Conservation (phyloP, 1,140 invertebrate genomes). For the Spodoptera litura region DNA sequence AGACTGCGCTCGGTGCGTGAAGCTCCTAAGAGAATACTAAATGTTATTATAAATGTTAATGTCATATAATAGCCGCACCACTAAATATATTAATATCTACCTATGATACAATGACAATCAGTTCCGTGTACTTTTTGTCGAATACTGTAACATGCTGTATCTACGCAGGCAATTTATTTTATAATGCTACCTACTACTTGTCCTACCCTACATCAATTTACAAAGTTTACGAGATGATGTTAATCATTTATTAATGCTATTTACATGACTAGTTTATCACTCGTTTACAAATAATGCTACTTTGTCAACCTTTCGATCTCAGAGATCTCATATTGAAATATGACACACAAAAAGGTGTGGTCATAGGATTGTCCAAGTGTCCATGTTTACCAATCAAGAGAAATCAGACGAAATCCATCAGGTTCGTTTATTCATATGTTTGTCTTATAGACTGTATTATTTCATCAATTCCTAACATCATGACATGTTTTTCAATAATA, state of each 20-base stretch:
- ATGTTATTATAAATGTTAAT: constrained; percentile 23
- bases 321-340: no score
- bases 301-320: neutral
- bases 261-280: constrained; percentile 14
- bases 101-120: constrained; percentile 46
- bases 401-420: no score
- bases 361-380: no score
- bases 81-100: constrained; percentile 27
- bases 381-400: no score
- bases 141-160: constrained; percentile 42
- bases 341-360: no score
- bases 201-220: constrained; percentile 26
- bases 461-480: no score
- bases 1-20: constrained; percentile 42
- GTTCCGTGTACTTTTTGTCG: constrained; percentile 24
- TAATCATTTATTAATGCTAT: constrained; percentile 10
- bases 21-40: constrained; percentile 43
- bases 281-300: constrained; percentile 21
- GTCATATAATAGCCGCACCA: constrained; percentile 26
- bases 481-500: no score
- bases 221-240: constrained; percentile 3
- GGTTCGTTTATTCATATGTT: no score
- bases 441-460: no score
- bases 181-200: neutral
- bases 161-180: constrained; percentile 48